Base-by-base conservation (phyloP, 2,888 invertebrate species). In the Halictus quadricinctus region DNA sequence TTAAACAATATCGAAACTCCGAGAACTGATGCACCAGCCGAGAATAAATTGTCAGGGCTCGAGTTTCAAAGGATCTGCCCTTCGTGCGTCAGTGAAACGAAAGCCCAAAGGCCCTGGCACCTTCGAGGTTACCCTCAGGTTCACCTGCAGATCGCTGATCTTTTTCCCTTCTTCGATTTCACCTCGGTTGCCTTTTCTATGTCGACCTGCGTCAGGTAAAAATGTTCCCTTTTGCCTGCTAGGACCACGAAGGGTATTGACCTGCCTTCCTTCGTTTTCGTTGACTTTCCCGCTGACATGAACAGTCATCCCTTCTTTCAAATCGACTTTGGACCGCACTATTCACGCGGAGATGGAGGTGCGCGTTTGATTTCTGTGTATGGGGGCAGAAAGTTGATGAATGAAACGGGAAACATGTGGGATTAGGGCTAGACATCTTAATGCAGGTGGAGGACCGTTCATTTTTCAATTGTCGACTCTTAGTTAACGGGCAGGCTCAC, bases 111-210 rank as follows among this genome's bases (percentile, higher is more conserved):
- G 58, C 5, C 12, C 12, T 12, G n/a, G n/a, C n/a, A 12, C n/a
- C n/a, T 58, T 58, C n/a, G 21, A 10, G 58, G 12, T 58, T 58
- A 58, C n/a, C n/a, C 58, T 58, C 58, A 0, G n/a, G n/a, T 58
- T 58, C 58, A n/a, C 58, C 12, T 58, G n/a, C 58, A 12, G 58
- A 21, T 58, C n/a, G 58, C 58, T 12, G 58, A n/a, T 58, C 58
- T 58, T 54, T 54, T n/a, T 58, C 58, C 58, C n/a, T 58, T 58
- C 58, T 58, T 58, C 58, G 58, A 58, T 58, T 58, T 58, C 58
- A 58, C n/a, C n/a, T n/a, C n/a, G 58, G 58, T 58, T n/a, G n/a
- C 12, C 58, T n/a, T 58, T 58, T 58, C 58, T 58, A 10, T 10
- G 3, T 58, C 10, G n/a, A n/a, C 4, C 58, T n/a, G 58, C n/a